Evolutionary conservation across 2,888 invertebrate genomes (phyloP), one percentile per base, ranked within the genome.

Genomic region (Vandiemenella viatica): DNA sequence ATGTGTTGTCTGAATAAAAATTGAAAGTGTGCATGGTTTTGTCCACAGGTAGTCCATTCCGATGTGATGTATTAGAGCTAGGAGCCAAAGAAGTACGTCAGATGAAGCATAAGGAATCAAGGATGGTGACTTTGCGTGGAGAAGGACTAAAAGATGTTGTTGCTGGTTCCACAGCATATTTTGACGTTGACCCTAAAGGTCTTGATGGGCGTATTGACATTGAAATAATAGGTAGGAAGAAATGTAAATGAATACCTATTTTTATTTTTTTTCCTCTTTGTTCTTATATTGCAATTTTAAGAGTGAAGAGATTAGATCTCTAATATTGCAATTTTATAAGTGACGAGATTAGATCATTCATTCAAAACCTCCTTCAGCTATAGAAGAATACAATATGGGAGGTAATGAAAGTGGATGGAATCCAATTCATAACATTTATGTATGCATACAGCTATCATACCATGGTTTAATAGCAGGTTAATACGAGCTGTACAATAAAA

Each of bases 31-130:
- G n/a, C n/a, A n/a, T n/a, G n/a, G n/a, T n/a, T n/a, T n/a, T n/a
- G n/a, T n/a, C n/a, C n/a, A n/a, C 57, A 68, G 90, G 90, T 19
- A 90, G 87, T 65, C 92, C 92, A 8, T 91, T 91, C 69, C 82
- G 86, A 56, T 90, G 91, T 61, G 76, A 79, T 46, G 78, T 80
- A 50, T 56, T 67, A 18, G 70, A 70, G 55, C 64, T 67, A 59
- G 49, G 49, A 21, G 50, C 65, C 43, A 60, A 68, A 50, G 67
- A 65, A 50, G 37, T 48, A 37, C 50, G 53, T 22, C 53, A 55
- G 23, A 51, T 58, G 21, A 56, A 58, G 41, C 55, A 58, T n/a
- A 58, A 56, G 26, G 60, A 59, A 49, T 53, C 58, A 8, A 55
- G 57, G 46, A 55, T 57, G 52, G 57, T 58, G 10, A 56, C 56